These are phyloP conservation scores for Iphiclides podalirius DNA, from an alignment of 2,888 invertebrate species.

Conservation along the genomic window DNA sequence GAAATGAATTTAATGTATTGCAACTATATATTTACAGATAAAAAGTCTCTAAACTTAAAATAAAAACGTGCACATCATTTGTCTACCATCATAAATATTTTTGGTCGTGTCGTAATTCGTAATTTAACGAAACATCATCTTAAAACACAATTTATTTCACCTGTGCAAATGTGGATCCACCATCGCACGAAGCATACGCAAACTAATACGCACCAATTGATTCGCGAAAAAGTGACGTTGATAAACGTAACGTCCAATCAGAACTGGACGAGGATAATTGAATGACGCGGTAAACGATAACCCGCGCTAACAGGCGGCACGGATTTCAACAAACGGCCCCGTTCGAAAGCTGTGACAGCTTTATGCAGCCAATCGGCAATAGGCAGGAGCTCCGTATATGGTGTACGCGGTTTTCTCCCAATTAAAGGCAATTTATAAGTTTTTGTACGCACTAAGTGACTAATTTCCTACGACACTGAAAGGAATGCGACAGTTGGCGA, in stretches of 20 bases:
- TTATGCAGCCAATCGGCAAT: constrained; percentile 17
- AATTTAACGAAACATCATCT: too few relatives aligned
- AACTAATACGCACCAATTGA: too few relatives aligned
- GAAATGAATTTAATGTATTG: too few relatives aligned
- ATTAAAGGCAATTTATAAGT: constrained; percentile 22
- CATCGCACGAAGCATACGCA: too few relatives aligned
- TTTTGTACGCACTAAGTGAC: constrained; percentile 11
- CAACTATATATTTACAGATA: too few relatives aligned
- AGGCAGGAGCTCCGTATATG: constrained; percentile 19
- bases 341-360: constrained; percentile 23
- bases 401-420: constrained; percentile 18
- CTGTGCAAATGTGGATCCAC: too few relatives aligned
- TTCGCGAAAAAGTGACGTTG: background rate
- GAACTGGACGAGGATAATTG: constrained; percentile 9
- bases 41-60: too few relatives aligned
- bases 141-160: too few relatives aligned
- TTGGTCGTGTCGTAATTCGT: too few relatives aligned
- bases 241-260: constrained; percentile 7
- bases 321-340: constrained; percentile 15
- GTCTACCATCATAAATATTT: too few relatives aligned
- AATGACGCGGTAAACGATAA: constrained; percentile 11
- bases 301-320: constrained; percentile 5
- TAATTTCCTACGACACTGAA: constrained; percentile 11
- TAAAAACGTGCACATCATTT: too few relatives aligned
- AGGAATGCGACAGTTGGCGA: constrained; percentile 8